Percentiles rank a stretch among this genome's conserved stretches.
Conservation (phyloP, 2,797 vertebrate species). For the Mycteria americana region DNA sequence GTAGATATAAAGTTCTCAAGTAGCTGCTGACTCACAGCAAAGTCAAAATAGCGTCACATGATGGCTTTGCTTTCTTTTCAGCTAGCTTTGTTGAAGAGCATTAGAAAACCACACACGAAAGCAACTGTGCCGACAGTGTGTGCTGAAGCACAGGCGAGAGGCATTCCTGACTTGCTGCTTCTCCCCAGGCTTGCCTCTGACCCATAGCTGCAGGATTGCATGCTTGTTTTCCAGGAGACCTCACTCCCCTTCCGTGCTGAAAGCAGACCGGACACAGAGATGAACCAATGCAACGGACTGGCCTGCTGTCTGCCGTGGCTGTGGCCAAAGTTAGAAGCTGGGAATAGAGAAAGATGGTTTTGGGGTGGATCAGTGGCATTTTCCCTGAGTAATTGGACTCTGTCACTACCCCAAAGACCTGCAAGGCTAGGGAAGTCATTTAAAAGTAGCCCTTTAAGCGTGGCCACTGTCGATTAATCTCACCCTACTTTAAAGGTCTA, state of each 20-base stretch:
- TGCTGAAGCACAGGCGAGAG: background rate
- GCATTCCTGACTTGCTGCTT: background rate
- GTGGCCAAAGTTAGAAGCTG: background rate
- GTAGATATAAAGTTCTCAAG: background rate
- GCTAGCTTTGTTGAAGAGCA: background rate
- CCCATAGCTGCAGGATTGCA: rapidly evolving
- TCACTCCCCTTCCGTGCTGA: background rate
- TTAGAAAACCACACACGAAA: background rate
- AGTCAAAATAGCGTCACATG: background rate
- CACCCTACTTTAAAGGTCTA: background rate
- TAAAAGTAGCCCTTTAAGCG: background rate
- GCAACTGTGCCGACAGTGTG: background rate
- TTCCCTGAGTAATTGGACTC: background rate
- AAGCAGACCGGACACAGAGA: background rate
- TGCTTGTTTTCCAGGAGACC: background rate
- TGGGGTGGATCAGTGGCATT: background rate
- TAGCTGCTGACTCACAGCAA: background rate
- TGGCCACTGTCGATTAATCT: background rate
- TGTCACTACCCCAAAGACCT: background rate
- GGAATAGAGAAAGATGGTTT: background rate
- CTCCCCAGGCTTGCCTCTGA: background rate
- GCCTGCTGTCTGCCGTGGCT: rapidly evolving
- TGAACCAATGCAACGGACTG: rapidly evolving
- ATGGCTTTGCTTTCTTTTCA: background rate
- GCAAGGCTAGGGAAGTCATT: background rate